These are phyloP conservation scores for Salvelinus sp. DNA, from an alignment of 2,113 vertebrate species.

Conservation along the genomic window DNA sequence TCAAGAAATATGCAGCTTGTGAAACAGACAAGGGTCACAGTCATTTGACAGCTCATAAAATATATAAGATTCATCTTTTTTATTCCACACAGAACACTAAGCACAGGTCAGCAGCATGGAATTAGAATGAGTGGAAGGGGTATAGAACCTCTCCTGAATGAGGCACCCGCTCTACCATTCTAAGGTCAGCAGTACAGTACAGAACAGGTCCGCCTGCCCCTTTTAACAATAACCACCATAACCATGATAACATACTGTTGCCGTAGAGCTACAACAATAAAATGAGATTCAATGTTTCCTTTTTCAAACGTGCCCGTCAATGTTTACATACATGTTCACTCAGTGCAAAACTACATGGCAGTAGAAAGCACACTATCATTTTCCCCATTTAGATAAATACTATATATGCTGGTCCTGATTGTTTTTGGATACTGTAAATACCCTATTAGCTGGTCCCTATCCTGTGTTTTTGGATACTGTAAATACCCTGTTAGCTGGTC, in stretches of 20 bases:
- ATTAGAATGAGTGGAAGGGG: no score
- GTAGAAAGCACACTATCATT: no score
- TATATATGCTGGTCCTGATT: no score
- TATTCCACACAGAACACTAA: constrained; percentile 49
- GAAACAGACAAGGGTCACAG: neutral
- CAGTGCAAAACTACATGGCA: constrained; percentile 6
- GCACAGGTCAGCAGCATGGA: constrained; percentile 46
- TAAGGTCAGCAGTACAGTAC: no score
- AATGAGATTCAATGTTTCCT: constrained; percentile 11
- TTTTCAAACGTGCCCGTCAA: constrained; percentile 9
- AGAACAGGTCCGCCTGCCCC: no score
- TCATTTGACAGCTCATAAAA: constrained; percentile 28
- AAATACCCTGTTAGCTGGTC: neutral
- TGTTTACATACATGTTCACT: neutral
- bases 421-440: no score
- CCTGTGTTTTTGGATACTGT: no score
- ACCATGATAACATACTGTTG: constrained; percentile 23
- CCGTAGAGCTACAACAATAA: constrained; percentile 18
- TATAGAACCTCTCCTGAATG: no score
- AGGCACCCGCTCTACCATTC: no score
- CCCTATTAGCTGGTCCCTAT: neutral
- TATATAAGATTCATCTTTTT: constrained; percentile 48
- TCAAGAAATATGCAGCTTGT: neutral
- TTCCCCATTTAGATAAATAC: no score
- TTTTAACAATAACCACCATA: neutral